Evolutionary conservation across 1,140 invertebrate genomes (phyloP).

Genomic region (Oncopodura yosiiana): DNA sequence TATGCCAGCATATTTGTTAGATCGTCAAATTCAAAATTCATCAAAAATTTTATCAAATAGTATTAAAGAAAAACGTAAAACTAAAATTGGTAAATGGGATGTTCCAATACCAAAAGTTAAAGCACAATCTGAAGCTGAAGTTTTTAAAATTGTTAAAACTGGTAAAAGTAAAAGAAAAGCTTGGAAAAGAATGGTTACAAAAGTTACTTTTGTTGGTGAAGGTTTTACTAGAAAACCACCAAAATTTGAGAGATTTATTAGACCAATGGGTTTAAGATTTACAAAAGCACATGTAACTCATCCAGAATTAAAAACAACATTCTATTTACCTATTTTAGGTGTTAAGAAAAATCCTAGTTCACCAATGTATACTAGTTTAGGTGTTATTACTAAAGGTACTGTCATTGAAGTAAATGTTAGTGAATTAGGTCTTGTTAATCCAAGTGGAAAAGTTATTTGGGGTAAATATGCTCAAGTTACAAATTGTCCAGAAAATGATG

Average conservation of each 20-base stretch:
- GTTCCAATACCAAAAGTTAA: conserved; percentile 97
- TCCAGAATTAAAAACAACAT: conserved; percentile 98
- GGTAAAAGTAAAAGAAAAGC: conserved; percentile 93
- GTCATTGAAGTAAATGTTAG: conserved; percentile 97
- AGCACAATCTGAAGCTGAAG: conserved; percentile 94
- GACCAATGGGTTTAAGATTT: conserved; percentile 93
- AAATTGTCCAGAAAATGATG: conserved; percentile 99
- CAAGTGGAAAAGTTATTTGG: conserved; percentile 99
- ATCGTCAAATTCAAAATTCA: conserved; percentile 85
- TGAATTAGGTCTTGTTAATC: conserved; percentile 96
- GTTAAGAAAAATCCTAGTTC: conserved; percentile 99
- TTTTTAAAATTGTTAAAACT: conserved; percentile 87
- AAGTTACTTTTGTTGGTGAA: conserved; percentile 96
- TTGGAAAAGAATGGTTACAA: conserved; percentile 99
- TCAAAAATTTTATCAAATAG: conserved; percentile 97
- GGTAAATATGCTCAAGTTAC: conserved; percentile 99
- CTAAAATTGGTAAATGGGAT: conserved; percentile 99
- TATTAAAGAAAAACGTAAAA: conserved; percentile 99
- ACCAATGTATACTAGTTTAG: conserved; percentile 89
- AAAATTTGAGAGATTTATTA: conserved; percentile 97
- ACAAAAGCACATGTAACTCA: conserved; percentile 98
- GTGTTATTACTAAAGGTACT: conserved; percentile 98
- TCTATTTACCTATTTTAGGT: conserved; percentile 93
- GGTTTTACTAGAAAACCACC: conserved; percentile 98
- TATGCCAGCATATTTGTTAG: conserved; percentile 88